Evolutionary conservation across 2,113 vertebrate genomes (phyloP), one percentile per base, ranked within the genome.

Genomic region (Toxotes chatareus): DNA sequence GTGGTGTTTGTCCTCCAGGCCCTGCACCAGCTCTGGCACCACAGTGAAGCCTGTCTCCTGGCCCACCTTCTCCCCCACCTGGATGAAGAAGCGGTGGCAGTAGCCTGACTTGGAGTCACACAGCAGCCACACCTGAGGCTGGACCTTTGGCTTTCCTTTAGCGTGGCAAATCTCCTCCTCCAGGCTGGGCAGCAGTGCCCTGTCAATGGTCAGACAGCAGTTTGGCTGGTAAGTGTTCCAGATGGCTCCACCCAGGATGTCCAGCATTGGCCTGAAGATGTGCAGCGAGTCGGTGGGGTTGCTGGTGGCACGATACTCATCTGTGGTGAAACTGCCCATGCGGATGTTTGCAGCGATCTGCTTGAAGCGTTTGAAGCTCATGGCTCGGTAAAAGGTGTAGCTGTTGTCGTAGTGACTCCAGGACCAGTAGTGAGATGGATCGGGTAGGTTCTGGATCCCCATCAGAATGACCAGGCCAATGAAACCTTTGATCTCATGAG

Each of bases 51-150:
- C 94, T 0, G 74, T 23, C 31, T 92, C 91, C 65, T 46, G 61
- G 14, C 62, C 47, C 19, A 4, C 63, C 56, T 51, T 27, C 63
- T 73, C 55, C 27, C 86, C 93, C 11, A 79, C 80, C 75, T 94
- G 87, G 64, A 96, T 86, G 62, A 90, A 88, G 55, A 95, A 51
- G 21, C 93, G 93, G 73, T 96, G 95, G 83, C 95, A 96, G 81
- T 95, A 96, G 13, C 95, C 95, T 0, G 95, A 95, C 80, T 95
- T 96, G 32, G 95, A 96, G 80, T 96, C 95, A 8, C 95, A 96
- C 46, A 96, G 90, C 38, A 96, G 92, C 95, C 95, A 96, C 31
- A 95, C 92, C 84, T 90, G 89, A 0, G 93, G 94, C 78, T 90
- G 93, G 9, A 73, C 83, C 57, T 70, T 89, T 1, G 82, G 60